Percentiles rank a stretch among this genome's conserved stretches.
Evolutionary conservation across 2,888 invertebrate genomes (phyloP).

Genomic region (Hololepta plana): DNA sequence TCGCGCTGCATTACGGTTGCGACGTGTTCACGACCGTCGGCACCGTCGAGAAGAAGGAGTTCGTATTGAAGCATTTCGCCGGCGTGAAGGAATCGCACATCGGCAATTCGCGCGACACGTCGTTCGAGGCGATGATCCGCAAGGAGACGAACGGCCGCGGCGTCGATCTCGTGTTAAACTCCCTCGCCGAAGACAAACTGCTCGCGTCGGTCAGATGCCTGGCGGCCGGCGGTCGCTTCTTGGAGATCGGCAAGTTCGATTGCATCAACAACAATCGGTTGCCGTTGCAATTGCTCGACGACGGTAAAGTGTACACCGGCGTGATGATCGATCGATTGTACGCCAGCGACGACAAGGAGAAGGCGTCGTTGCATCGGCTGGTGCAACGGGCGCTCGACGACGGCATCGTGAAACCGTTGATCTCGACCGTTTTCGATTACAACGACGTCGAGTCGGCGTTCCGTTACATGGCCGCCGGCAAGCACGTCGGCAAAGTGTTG

Average conservation of each 20-base stretch:
- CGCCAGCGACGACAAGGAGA: constrained; percentile 17
- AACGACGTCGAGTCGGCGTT: constrained; percentile 55
- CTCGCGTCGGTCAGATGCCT: constrained; percentile 47
- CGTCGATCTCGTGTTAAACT: constrained; percentile 83
- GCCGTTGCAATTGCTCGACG: constrained; percentile 48
- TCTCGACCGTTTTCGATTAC: constrained; percentile 39
- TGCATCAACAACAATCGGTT: constrained; percentile 45
- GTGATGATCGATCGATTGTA: constrained; percentile 54
- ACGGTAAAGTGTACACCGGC: constrained; percentile 59
- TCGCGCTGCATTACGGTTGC: constrained; percentile 45
- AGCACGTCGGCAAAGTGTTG: constrained; percentile 64
- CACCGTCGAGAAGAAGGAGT: constrained; percentile 41
- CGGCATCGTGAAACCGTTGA: constrained; percentile 52
- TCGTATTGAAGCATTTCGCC: constrained; percentile 34
- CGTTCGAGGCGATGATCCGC: constrained; percentile 75
- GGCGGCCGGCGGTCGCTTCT: constrained; percentile 35
- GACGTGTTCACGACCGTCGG: constrained; percentile 55
- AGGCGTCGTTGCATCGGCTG: constrained; percentile 2
- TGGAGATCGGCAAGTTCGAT: constrained; percentile 80
- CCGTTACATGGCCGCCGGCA: constrained; percentile 42
- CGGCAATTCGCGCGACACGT: constrained; percentile 70
- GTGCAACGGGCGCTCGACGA: neutral
- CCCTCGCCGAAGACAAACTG: constrained; percentile 81
- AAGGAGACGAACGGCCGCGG: constrained; percentile 67
- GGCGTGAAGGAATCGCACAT: constrained; percentile 42